Evolutionary conservation across 2,888 invertebrate genomes (phyloP).

Genomic region (Caenorhabditis panamensis): DNA sequence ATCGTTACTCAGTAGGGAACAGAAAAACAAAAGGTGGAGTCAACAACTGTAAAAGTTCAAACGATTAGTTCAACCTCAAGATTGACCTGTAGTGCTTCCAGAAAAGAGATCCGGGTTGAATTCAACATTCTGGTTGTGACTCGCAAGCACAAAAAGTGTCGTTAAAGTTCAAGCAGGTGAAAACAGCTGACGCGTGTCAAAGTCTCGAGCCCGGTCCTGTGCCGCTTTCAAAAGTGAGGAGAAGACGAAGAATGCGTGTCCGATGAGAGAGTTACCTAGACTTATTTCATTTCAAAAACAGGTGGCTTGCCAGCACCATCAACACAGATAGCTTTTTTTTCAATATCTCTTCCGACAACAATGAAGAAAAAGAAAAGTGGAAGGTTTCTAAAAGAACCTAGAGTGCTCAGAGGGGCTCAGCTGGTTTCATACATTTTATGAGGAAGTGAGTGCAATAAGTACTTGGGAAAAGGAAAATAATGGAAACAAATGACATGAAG

Average conservation of each 20-base stretch:
- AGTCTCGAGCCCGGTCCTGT: slow-evolving; percentile 2
- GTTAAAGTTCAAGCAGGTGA: slow-evolving; percentile 47
- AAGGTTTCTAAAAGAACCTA: background rate
- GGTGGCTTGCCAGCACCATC: slow-evolving; percentile 31
- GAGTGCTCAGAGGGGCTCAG: slow-evolving; percentile 20
- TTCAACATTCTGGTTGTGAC: slow-evolving; percentile 10
- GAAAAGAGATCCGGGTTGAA: background rate
- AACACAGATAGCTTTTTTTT: slow-evolving; percentile 16
- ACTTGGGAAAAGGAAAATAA: background rate
- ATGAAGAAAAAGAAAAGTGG: slow-evolving; percentile 16
- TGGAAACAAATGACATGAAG: background rate
- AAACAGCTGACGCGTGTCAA: slow-evolving; percentile 42
- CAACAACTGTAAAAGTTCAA: background rate
- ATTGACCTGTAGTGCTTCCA: background rate
- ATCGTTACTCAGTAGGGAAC: background rate
- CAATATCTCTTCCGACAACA: slow-evolving; percentile 10
- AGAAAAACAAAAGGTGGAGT: background rate
- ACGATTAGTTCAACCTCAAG: background rate
- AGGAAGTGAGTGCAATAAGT: slow-evolving; percentile 16
- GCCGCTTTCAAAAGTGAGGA: slow-evolving; percentile 6
- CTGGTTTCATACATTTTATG: slow-evolving; percentile 30
- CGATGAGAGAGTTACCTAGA: slow-evolving; percentile 15
- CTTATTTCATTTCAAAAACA: slow-evolving; percentile 33
- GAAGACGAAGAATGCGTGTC: slow-evolving; percentile 22
- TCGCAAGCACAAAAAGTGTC: slow-evolving; percentile 32